Base-by-base conservation (phyloP, 2,888 invertebrate species). In the Xylota sylvarum region DNA sequence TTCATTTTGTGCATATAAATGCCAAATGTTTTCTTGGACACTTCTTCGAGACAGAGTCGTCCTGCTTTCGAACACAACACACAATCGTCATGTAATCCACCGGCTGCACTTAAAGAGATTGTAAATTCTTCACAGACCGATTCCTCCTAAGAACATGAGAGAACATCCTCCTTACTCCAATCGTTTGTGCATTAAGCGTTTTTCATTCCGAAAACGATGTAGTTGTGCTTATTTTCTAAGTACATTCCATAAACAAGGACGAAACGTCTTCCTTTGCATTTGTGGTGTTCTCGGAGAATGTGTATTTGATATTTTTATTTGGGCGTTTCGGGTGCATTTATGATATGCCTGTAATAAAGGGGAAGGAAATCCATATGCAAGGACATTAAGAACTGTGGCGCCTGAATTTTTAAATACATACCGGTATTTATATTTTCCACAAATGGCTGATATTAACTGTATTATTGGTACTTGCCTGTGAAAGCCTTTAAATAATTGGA, bases 41-140 rank as follows among this genome's bases (percentile, higher is more conserved):
- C 35, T 23, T 72, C 55, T 58, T 67, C 46, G 56, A 70, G 67
- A 67, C 69, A 10, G 17, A 65, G 32, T 84, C 52, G 23, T 23
- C 23, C 23, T 40, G 40, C 9, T 9, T 32, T 27, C 12, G 60
- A 67, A 52, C 46, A 78, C 32, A 83, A 78, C 58, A 67, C 65
- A 67, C 73, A 84, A 74, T 84, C 64, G 62, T 50, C 84, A 85
- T 85, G 85, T 86, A 86, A 86, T 86, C 85, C 81, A 67, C 46
- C 85, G 81, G 81, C 67, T 86, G 81, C 67, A 81, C 64, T 81
- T 72, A 86, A 86, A 76, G 55, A 32, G 72, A 86, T 72, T 86
- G 76, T 81, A 86, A 86, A 81, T 67, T 80, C 72, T 62, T 46
- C 67, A 65, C 46, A 76, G 72, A 76, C 70, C 37, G 37, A 40